These are phyloP conservation scores for Myopa testacea DNA, from an alignment of 2,888 invertebrate species.

Conservation along the genomic window DNA sequence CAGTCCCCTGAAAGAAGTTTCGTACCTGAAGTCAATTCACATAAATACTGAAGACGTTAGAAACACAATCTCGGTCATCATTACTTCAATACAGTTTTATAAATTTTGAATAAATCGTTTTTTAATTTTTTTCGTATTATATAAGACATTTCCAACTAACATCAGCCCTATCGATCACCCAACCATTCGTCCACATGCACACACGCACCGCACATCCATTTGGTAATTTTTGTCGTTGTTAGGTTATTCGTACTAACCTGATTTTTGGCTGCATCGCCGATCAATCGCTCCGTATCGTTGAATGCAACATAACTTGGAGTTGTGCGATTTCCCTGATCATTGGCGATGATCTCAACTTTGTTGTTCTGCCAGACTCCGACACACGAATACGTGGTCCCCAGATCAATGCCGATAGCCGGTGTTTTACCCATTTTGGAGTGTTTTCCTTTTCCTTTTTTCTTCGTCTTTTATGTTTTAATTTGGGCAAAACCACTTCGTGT, in stretches of 20 bases:
- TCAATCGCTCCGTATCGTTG: conserved; percentile 84
- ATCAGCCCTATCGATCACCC: no score
- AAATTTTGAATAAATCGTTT: no score
- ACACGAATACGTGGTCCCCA: conserved; percentile 90
- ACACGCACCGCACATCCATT: neutral
- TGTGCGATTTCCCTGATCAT: conserved; percentile 89
- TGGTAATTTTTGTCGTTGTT: neutral
- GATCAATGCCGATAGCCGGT: conserved; percentile 81
- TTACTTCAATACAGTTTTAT: no score
- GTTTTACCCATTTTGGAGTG: conserved; percentile 63
- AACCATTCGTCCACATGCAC: no score
- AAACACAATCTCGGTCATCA: no score
- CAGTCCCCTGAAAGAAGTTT: no score
- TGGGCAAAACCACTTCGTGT: conserved; percentile 23
- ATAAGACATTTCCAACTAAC: no score
- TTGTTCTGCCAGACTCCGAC: conserved; percentile 88
- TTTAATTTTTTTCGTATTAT: no score
- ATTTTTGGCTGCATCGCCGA: conserved; percentile 89
- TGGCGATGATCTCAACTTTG: conserved; percentile 86
- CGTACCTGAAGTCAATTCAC: no score
- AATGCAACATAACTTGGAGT: conserved; percentile 91
- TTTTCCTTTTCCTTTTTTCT: conserved; percentile 1
- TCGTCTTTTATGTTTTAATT: neutral
- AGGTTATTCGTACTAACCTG: conserved; percentile 71
- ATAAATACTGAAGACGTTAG: no score